A percentile compares a stretch with the other conserved stretches of the same genome.
Conservation (phyloP, 2,888 invertebrate genomes). For the Leptopilina myrica region DNA sequence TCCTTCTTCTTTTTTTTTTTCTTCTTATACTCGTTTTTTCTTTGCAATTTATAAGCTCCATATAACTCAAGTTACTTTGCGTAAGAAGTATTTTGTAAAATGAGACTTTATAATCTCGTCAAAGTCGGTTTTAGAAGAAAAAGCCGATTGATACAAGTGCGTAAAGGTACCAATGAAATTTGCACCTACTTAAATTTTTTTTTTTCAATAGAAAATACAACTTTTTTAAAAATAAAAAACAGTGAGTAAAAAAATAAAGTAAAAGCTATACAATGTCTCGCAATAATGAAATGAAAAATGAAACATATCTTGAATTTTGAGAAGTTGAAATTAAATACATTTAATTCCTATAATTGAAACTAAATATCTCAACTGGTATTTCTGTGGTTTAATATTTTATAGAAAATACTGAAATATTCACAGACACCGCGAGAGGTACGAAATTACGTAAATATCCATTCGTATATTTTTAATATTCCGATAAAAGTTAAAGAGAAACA, state of each 20-base stretch:
- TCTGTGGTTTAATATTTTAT: neutral
- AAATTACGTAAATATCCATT: constrained; percentile 8
- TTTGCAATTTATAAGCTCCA: neutral
- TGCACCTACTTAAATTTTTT: too few species aligned
- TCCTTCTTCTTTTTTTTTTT: neutral
- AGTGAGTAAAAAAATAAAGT: neutral
- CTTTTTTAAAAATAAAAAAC: neutral
- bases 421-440: neutral
- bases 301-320: neutral
- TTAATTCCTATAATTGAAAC: too few species aligned
- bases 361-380: neutral
- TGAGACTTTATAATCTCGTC: neutral
- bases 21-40: too few species aligned
- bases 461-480: neutral
- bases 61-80: neutral
- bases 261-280: neutral
- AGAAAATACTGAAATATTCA: neutral
- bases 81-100: constrained; percentile 4
- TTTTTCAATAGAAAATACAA: too few species aligned
- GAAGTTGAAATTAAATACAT: constrained; percentile 5
- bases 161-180: neutral
- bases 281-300: neutral
- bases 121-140: neutral
- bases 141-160: neutral
- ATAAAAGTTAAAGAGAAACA: neutral